phyloP scores from a whole-genome alignment of 2,113 vertebrate genomes.

The Hemibagrus wyckioides region DNA sequence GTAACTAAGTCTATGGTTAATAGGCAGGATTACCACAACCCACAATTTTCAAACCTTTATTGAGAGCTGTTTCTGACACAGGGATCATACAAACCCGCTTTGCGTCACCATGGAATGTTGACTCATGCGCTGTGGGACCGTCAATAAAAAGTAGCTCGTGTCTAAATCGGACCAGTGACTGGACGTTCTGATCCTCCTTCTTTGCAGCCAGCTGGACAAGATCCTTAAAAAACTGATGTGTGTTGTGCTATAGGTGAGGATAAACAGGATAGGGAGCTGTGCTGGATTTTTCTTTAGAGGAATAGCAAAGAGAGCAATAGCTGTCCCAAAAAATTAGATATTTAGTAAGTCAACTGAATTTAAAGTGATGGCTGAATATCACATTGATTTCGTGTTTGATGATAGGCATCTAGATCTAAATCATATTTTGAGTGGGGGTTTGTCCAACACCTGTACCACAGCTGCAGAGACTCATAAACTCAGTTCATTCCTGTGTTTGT shows the following conservation, averaged over 20 bases:
- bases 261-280: neutral
- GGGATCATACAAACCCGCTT: neutral
- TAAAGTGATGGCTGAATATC: neutral
- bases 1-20: neutral
- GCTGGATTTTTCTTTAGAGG: neutral
- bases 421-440: neutral
- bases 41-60: neutral
- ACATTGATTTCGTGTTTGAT: neutral
- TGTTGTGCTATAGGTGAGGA: neutral
- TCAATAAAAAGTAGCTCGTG: neutral
- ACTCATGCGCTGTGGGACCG: neutral
- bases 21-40: neutral
- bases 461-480: neutral
- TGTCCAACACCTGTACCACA: neutral
- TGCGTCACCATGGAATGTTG: neutral
- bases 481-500: neutral
- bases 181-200: neutral
- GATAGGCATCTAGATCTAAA: neutral
- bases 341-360: neutral
- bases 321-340: neutral
- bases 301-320: neutral
- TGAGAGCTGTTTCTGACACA: neutral
- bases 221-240: neutral
- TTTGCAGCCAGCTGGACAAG: neutral
- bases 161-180: neutral